Percentiles rank a stretch among this genome's conserved stretches.
These are phyloP conservation scores for Musca domestica DNA, from an alignment of 1,140 invertebrate species.

Conservation along the genomic window DNA sequence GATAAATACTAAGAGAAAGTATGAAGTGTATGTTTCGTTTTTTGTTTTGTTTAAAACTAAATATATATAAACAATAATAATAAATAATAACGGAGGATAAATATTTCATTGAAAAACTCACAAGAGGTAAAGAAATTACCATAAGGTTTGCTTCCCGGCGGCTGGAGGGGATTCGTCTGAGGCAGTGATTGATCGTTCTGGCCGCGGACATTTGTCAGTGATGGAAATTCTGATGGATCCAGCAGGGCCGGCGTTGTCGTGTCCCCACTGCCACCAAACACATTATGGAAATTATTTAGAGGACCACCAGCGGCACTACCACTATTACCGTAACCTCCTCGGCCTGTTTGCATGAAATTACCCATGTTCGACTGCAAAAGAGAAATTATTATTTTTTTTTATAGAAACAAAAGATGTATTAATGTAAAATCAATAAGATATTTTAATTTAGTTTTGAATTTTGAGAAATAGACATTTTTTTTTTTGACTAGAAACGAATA, in stretches of 20 bases:
- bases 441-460: too few relatives aligned
- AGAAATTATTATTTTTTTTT: too few relatives aligned
- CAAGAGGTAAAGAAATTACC: slow-evolving; percentile 61
- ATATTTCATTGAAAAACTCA: slow-evolving; percentile 50
- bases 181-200: slow-evolving; percentile 72
- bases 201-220: slow-evolving; percentile 76
- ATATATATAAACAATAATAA: slow-evolving; percentile 33
- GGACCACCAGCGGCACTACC: slow-evolving; percentile 53
- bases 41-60: too few relatives aligned
- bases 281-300: slow-evolving; percentile 71
- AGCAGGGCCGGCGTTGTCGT: slow-evolving; percentile 77
- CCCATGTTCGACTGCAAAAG: slow-evolving; percentile 51
- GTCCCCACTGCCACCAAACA: slow-evolving; percentile 66
- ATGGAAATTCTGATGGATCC: slow-evolving; percentile 88
- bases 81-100: slow-evolving; percentile 39
- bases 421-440: too few relatives aligned
- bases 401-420: too few relatives aligned
- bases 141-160: slow-evolving; percentile 85
- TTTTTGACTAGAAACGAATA: too few relatives aligned
- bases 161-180: slow-evolving; percentile 74
- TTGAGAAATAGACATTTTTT: too few relatives aligned
- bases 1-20: slow-evolving; percentile 7
- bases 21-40: neutral
- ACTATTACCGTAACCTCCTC: slow-evolving; percentile 65
- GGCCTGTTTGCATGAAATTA: slow-evolving; percentile 52